These are phyloP conservation scores for Hyposoter dolosus DNA, from an alignment of 2,888 invertebrate species.

Conservation along the genomic window DNA sequence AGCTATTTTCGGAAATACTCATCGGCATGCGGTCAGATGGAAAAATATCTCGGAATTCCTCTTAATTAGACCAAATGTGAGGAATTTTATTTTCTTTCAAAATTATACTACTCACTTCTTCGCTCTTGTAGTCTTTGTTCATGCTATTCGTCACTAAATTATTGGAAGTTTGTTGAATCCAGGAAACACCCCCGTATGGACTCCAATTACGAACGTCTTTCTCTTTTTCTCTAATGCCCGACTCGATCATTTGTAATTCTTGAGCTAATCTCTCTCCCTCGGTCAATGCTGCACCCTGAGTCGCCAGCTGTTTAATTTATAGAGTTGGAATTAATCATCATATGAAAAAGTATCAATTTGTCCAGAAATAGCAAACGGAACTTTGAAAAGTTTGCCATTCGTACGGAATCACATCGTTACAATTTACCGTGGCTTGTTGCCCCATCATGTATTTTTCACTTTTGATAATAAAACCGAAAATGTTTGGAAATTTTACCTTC, in stretches of 20 bases:
- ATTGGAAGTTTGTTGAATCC: slow-evolving; percentile 80
- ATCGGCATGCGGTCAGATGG: not conserved
- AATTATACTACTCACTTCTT: slow-evolving; percentile 78
- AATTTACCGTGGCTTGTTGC: not conserved
- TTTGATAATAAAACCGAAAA: not conserved
- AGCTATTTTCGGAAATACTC: too few relatives aligned
- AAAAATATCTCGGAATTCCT: not conserved
- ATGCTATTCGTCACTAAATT: slow-evolving; percentile 77
- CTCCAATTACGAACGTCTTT: slow-evolving; percentile 86
- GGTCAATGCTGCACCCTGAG: slow-evolving; percentile 85
- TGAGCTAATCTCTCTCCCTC: slow-evolving; percentile 87
- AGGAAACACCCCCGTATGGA: slow-evolving; percentile 81
- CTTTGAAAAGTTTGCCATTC: not conserved
- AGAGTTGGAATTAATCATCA: not conserved
- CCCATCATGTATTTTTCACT: not conserved
- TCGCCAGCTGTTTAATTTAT: slow-evolving; percentile 83
- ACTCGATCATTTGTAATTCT: slow-evolving; percentile 87
- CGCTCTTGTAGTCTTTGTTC: slow-evolving; percentile 81
- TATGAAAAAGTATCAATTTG: not conserved
- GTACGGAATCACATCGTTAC: too few relatives aligned
- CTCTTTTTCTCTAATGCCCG: slow-evolving; percentile 88
- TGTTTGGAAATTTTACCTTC: slow-evolving; percentile 80
- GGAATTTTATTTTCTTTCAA: not conserved
- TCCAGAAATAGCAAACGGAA: not conserved
- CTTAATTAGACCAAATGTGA: too few relatives aligned